These are phyloP conservation scores for Nomada ferruginata DNA, from an alignment of 2,888 invertebrate species.

Conservation along the genomic window DNA sequence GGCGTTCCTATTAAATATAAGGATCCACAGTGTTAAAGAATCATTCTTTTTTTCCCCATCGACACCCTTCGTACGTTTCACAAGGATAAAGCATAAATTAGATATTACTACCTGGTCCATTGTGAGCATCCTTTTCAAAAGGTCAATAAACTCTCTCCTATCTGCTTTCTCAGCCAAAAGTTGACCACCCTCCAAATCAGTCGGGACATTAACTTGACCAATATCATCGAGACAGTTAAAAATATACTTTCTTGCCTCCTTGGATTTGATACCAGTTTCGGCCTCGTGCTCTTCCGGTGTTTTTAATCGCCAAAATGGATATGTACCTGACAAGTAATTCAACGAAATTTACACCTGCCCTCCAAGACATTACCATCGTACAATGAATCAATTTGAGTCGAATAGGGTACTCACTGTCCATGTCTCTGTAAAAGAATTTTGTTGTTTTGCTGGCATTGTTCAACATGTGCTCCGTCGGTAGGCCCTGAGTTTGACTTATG, in stretches of 20 bases:
- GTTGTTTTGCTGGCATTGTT: constrained; percentile 98
- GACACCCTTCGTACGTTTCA: background rate
- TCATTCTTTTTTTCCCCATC: background rate
- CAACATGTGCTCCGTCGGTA: constrained; percentile 99
- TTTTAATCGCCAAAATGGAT: constrained; percentile 94
- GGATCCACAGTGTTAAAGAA: background rate
- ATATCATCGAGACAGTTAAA: constrained; percentile 99
- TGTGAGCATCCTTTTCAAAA: constrained; percentile 98
- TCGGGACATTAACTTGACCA: constrained; percentile 97
- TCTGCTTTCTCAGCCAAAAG: constrained; percentile 98
- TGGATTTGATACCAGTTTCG: constrained; percentile 98
- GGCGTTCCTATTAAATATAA: constrained; percentile 88
- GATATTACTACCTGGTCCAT: constrained; percentile 94
- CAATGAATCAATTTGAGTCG: constrained; percentile 54
- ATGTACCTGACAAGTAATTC: constrained; percentile 85
- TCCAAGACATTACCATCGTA: too few relatives aligned
- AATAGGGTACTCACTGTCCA: constrained; percentile 89
- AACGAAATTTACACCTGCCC: background rate
- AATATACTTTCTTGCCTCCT: constrained; percentile 99
- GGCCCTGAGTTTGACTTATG: constrained; percentile 98
- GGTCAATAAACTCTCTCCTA: constrained; percentile 98
- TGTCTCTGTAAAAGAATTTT: constrained; percentile 98
- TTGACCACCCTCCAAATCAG: constrained; percentile 98
- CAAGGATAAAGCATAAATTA: constrained; percentile 73
- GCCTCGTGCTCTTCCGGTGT: constrained; percentile 99